Evolutionary conservation across 2,888 invertebrate genomes (phyloP).

Genomic region (Hofmannophila pseudospretella): DNA sequence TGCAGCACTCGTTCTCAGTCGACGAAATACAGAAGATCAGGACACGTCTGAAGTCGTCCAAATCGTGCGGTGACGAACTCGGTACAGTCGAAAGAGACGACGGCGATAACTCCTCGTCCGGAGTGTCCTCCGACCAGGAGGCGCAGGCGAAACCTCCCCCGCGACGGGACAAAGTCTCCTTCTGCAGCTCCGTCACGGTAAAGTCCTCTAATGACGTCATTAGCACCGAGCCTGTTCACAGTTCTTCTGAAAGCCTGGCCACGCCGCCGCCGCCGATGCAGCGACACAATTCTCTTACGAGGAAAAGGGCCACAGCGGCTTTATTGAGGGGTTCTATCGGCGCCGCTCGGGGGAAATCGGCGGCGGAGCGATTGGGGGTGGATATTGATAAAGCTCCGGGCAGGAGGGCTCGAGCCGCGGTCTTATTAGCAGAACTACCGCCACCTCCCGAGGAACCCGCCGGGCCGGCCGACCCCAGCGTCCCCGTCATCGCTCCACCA

Average conservation of each 20-base stretch:
- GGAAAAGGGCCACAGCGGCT: constrained; percentile 79
- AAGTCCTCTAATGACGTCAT: constrained; percentile 73
- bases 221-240: constrained; percentile 74
- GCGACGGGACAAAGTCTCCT: constrained; percentile 66
- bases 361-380: constrained; percentile 67
- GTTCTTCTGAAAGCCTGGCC: constrained; percentile 64
- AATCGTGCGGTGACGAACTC: constrained; percentile 92
- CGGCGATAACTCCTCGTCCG: constrained; percentile 92
- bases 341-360: constrained; percentile 43
- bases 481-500: constrained; percentile 85
- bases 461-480: constrained; percentile 41
- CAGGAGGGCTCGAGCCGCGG: constrained; percentile 81
- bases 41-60: constrained; percentile 89
- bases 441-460: constrained; percentile 85
- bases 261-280: constrained; percentile 65
- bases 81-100: constrained; percentile 80
- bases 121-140: constrained; percentile 91
- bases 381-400: constrained; percentile 55
- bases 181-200: constrained; percentile 71
- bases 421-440: constrained; percentile 87
- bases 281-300: constrained; percentile 80
- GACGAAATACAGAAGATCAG: constrained; percentile 93
- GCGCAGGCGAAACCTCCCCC: constrained; percentile 50
- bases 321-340: constrained; percentile 64
- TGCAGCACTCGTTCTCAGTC: constrained; percentile 91